A percentile compares a stretch with the other conserved stretches of the same genome.
Evolutionary conservation across 2,888 invertebrate species (phyloP).

Genomic region (Osmoderma eremita): DNA sequence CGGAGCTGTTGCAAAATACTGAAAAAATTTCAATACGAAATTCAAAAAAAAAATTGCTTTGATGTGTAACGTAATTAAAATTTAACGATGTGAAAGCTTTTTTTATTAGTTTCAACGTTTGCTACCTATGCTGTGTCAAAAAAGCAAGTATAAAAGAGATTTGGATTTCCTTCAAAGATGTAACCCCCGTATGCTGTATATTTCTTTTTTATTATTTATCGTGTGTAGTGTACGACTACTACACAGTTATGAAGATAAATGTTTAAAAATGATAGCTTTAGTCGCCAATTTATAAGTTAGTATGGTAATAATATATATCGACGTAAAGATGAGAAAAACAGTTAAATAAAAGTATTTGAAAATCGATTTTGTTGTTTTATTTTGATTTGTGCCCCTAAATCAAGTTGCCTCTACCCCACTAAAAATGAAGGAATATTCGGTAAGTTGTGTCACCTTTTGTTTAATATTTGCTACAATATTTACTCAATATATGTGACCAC

Average conservation of each 20-base stretch:
- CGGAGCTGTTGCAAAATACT: slow-evolving; percentile 18
- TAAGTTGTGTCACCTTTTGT: no score
- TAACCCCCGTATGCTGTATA: no score
- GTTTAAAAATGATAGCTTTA: slow-evolving; percentile 10
- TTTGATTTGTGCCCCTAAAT: no score
- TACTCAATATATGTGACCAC: no score
- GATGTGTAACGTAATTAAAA: not conserved
- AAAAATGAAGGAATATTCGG: no score
- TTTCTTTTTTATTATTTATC: slow-evolving; percentile 2
- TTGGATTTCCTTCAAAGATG: no score
- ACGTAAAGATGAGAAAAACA: slow-evolving; percentile 22
- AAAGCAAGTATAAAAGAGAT: no score
- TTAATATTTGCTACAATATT: no score
- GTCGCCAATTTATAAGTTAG: slow-evolving; percentile 25
- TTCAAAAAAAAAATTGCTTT: slow-evolving; percentile 3
- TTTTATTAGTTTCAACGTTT: no score
- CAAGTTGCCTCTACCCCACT: no score
- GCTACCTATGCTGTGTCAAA: no score
- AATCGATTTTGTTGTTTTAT: not conserved
- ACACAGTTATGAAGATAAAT: slow-evolving; percentile 23
- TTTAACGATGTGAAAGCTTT: no score
- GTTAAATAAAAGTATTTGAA: slow-evolving; percentile 29
- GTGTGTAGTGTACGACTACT: slow-evolving; percentile 3
- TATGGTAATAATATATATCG: slow-evolving; percentile 9
- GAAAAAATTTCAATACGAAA: not conserved